Percentiles rank a stretch among this genome's conserved stretches.
Conservation (phyloP, 1,140 invertebrate genomes). For the Archivesica marissinica region DNA sequence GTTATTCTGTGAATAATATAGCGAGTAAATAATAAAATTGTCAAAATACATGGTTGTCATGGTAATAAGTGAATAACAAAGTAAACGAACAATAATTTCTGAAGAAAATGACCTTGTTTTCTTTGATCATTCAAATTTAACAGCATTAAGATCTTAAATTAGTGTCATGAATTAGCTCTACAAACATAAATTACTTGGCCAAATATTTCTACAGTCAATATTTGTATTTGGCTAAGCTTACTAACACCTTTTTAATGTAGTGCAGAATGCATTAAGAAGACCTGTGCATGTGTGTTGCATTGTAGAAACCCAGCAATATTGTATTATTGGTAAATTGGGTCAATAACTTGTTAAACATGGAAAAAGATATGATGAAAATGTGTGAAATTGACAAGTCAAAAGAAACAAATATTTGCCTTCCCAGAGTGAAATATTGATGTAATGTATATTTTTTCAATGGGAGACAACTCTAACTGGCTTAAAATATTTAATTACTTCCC, state of each 20-base stretch:
- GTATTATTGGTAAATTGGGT: neutral
- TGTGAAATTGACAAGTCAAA: neutral
- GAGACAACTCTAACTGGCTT: neutral
- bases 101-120: neutral
- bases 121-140: neutral
- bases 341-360: neutral
- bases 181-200: constrained; percentile 22
- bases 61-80: neutral
- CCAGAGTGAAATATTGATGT: constrained; percentile 6
- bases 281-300: neutral
- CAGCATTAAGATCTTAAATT: neutral
- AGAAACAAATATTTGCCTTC: neutral
- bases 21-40: neutral
- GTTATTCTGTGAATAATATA: neutral
- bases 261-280: neutral
- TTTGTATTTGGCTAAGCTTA: neutral
- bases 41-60: neutral
- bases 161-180: neutral
- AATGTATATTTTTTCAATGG: neutral
- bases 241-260: too few relatives aligned
- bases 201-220: constrained; percentile 31
- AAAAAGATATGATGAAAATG: constrained; percentile 3
- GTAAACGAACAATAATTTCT: neutral
- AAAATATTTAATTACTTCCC: neutral
- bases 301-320: neutral